Percentiles rank a stretch among this genome's conserved stretches.
Conservation (phyloP, 2,888 invertebrate species). For the Tromatobia lineatoria region DNA sequence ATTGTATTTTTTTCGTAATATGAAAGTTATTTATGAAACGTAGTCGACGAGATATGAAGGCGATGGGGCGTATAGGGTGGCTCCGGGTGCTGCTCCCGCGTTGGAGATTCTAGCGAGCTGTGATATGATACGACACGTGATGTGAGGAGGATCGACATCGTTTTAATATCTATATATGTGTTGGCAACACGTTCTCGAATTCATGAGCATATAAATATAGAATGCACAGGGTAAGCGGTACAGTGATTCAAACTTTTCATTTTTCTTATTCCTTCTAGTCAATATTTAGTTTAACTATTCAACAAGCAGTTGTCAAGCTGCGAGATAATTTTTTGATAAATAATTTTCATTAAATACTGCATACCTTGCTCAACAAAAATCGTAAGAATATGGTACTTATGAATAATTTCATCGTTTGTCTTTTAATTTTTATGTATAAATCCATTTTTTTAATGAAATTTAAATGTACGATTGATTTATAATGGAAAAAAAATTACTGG, state of each 20-base stretch:
- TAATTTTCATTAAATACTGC: no score
- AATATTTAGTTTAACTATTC: neutral
- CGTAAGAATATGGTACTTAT: no score
- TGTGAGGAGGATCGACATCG: constrained; percentile 77
- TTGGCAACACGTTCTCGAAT: constrained; percentile 44
- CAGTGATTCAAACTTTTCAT: neutral
- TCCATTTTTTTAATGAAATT: no score
- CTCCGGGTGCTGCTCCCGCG: constrained; percentile 16
- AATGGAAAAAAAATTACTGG: no score
- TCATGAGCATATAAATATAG: constrained; percentile 50
- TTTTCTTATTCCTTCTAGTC: neutral
- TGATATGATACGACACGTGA: constrained; percentile 79
- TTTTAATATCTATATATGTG: constrained; percentile 57
- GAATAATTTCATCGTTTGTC: no score
- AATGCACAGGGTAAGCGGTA: constrained; percentile 2
- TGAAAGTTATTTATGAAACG: constrained; percentile 84
- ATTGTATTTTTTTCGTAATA: constrained; percentile 80
- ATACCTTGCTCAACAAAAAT: no score
- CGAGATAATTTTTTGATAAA: no score
- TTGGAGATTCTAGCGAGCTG: constrained; percentile 65
- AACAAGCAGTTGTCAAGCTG: no score
- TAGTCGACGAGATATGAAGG: constrained; percentile 78
- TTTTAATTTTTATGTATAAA: no score
- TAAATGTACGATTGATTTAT: no score
- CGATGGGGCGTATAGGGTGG: constrained; percentile 25